These are phyloP conservation scores for Caenorhabditis becei DNA, from an alignment of 2,888 invertebrate genomes.

Conservation along the genomic window DNA sequence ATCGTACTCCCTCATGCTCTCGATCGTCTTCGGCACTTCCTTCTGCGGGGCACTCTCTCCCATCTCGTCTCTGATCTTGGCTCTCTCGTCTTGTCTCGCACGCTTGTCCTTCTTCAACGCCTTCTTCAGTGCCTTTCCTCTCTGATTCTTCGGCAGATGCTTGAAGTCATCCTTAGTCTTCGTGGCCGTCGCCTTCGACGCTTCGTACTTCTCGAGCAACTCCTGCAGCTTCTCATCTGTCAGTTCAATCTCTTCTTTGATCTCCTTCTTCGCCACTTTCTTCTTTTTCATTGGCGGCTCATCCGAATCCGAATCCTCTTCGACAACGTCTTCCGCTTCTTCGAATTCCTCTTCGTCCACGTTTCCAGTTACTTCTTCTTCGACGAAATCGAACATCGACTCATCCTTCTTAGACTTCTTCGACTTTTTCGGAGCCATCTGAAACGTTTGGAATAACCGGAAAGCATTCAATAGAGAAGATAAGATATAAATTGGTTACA, in stretches of 20 bases:
- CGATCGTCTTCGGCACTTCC: conserved; percentile 92
- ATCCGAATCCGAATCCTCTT: conserved; percentile 46
- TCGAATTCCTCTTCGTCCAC: conserved; percentile 48
- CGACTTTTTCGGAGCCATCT: conserved; percentile 50
- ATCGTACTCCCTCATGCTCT: conserved; percentile 92
- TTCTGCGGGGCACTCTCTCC: conserved; percentile 84
- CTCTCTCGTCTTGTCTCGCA: conserved; percentile 75
- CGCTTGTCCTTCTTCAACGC: conserved; percentile 74
- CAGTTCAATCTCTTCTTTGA: conserved; percentile 46
- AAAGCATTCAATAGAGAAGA: neutral
- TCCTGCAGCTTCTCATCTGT: conserved; percentile 57
- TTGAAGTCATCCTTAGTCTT: conserved; percentile 65
- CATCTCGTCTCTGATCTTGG: conserved; percentile 74
- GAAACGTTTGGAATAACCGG: neutral
- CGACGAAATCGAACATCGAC: conserved; percentile 58
- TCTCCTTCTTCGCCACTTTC: conserved; percentile 44
- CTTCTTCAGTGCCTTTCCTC: conserved; percentile 67
- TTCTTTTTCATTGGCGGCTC: conserved; percentile 58
- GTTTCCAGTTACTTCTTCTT: conserved; percentile 61
- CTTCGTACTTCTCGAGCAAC: conserved; percentile 62
- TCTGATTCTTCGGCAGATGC: conserved; percentile 66
- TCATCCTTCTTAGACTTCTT: conserved; percentile 53
- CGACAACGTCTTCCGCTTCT: conserved; percentile 34
- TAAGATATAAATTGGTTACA: neutral
- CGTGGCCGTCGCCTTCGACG: conserved; percentile 52